A percentile compares a stretch with the other conserved stretches of the same genome.
Evolutionary conservation across 2,797 vertebrate species (phyloP).

Genomic region (Triplophysa yarkandensis): DNA sequence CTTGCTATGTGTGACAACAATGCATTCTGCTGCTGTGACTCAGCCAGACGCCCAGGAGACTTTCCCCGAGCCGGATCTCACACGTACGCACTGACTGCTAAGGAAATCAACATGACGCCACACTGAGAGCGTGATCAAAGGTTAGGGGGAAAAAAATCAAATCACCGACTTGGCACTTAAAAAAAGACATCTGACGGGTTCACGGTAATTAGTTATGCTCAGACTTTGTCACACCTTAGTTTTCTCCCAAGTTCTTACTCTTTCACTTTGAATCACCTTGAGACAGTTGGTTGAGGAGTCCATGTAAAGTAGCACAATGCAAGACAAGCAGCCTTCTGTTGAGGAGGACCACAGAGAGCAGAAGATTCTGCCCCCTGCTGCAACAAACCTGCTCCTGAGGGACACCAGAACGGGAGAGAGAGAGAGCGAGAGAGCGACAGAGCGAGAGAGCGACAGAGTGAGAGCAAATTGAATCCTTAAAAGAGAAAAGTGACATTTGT

Average conservation of each 20-base stretch:
- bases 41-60: conserved; percentile 33
- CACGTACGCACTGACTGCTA: neutral
- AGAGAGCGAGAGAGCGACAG: neutral
- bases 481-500: too few species aligned
- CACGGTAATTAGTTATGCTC: conserved; percentile 28
- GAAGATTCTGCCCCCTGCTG: conserved; percentile 53
- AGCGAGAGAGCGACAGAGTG: neutral
- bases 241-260: conserved; percentile 23
- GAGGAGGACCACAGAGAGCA: conserved; percentile 48
- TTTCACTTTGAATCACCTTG: conserved; percentile 52
- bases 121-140: conserved; percentile 26
- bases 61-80: neutral
- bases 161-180: neutral
- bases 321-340: conserved; percentile 56
- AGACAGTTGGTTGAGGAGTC: conserved; percentile 46
- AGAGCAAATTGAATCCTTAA: neutral
- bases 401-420: conserved; percentile 18
- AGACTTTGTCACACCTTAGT: conserved; percentile 25
- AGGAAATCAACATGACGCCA: conserved; percentile 29
- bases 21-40: conserved; percentile 38
- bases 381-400: conserved; percentile 57
- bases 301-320: conserved; percentile 52
- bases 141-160: conserved; percentile 27
- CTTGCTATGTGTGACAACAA: conserved; percentile 32
- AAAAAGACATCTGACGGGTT: conserved; percentile 6